phyloP scores from a whole-genome alignment of 1,140 invertebrate species.

The Zaprionus davidi region DNA sequence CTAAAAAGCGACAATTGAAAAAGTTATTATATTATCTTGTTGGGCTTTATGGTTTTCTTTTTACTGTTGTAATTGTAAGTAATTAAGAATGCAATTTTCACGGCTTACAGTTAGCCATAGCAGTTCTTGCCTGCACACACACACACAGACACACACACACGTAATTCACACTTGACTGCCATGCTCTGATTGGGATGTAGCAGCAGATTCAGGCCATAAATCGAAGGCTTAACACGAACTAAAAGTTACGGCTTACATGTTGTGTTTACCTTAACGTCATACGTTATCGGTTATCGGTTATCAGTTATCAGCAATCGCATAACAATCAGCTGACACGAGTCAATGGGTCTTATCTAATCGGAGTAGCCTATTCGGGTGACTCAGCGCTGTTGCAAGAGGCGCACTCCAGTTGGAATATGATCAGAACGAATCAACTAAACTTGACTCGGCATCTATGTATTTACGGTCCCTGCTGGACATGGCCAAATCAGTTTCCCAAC shows the following conservation, averaged over 20 bases:
- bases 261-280: neutral
- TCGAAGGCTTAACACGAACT: neutral
- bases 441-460: conserved; percentile 11
- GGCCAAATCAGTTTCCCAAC: conserved; percentile 34
- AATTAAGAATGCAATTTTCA: conserved; percentile 34
- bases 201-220: neutral
- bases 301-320: conserved; percentile 10
- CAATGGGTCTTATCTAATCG: conserved; percentile 41
- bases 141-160: neutral
- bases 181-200: conserved; percentile 68
- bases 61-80: conserved; percentile 8
- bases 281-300: neutral
- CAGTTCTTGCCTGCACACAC: conserved; percentile 49
- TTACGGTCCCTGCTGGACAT: conserved; percentile 21
- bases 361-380: conserved; percentile 12
- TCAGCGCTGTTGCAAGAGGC: conserved; percentile 17
- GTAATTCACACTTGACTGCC: conserved; percentile 42
- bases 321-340: conserved; percentile 37
- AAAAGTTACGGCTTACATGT: neutral
- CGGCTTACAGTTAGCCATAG: conserved; percentile 29
- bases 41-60: conserved; percentile 17
- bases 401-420: neutral
- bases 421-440: conserved; percentile 11
- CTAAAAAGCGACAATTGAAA: conserved; percentile 27
- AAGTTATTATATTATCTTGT: conserved; percentile 19